These are phyloP conservation scores for Germaria angustata DNA, from an alignment of 2,888 invertebrate species.

Conservation along the genomic window DNA sequence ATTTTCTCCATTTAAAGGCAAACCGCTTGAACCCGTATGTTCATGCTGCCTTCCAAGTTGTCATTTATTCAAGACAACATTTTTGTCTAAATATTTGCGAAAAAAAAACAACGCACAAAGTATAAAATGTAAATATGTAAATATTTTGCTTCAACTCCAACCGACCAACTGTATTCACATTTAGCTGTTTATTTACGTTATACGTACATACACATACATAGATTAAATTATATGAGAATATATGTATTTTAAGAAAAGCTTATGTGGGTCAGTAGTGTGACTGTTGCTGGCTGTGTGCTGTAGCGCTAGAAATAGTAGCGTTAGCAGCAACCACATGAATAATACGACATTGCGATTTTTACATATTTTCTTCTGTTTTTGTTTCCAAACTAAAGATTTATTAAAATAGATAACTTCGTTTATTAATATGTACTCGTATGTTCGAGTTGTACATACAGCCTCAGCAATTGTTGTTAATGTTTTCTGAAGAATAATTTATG, in stretches of 20 bases:
- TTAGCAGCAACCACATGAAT: not conserved
- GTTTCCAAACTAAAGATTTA: constrained; percentile 25
- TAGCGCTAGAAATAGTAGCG: not conserved
- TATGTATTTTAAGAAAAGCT: constrained; percentile 35
- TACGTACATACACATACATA: not conserved
- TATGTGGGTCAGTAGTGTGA: constrained; percentile 62
- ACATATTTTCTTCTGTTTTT: constrained; percentile 30
- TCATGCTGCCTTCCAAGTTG: not conserved
- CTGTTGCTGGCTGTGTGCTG: not conserved
- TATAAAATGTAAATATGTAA: constrained; percentile 21
- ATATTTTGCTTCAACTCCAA: constrained; percentile 9
- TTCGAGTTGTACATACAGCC: constrained; percentile 13
- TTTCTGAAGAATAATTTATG: constrained; percentile 18
- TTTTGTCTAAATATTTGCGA: constrained; percentile 22
- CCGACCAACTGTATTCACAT: not conserved
- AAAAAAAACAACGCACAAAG: not conserved
- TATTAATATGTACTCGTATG: not conserved
- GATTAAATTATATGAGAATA: constrained; percentile 25
- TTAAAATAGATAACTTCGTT: constrained; percentile 50
- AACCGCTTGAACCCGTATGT: constrained; percentile 48
- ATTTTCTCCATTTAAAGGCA: constrained; percentile 24
- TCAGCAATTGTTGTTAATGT: constrained; percentile 5
- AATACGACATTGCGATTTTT: constrained; percentile 49
- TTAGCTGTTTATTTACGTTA: not conserved
- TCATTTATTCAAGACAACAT: constrained; percentile 11